Evolutionary conservation across 1,140 invertebrate genomes (phyloP), one percentile per base, ranked within the genome.

Genomic region (Nixonia krombeini): DNA sequence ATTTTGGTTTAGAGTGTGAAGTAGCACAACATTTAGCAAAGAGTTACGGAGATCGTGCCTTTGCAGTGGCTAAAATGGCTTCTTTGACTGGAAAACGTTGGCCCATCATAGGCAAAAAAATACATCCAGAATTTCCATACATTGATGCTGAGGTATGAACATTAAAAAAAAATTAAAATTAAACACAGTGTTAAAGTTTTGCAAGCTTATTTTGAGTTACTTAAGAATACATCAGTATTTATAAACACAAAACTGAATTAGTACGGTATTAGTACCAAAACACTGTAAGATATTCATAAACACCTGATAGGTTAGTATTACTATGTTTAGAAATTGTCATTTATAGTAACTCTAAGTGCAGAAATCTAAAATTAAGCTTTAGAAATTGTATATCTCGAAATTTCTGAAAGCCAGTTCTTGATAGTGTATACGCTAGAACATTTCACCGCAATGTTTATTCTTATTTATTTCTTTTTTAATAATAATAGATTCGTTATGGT

Each of bases 121-220:
- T 99, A 25, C 97, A 99, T 85, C 94, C 95, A 9, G 96, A 99
- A 84, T 99, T 98, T 82, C 97, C 98, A 0, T 99, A 99, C 79
- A 96, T 99, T 74, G 98, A 99, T 81, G 97, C 97, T 10, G 97
- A 99, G 89, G 95, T 98, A 58, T 21, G 21, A 21, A 21, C 2
- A 21, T 6, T 21, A 21, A 21, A 21, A 21, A 21, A 21, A 21
- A 21, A 21, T 21, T 40, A 18, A 21, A 40, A 4, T 40, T 18
- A 18, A n/a, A n/a, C n/a, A n/a, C n/a, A n/a, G n/a, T n/a, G n/a
- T n/a, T n/a, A n/a, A n/a, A n/a, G n/a, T n/a, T n/a, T n/a, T n/a
- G n/a, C n/a, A n/a, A n/a, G n/a, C n/a, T n/a, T n/a, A n/a, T n/a
- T n/a, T n/a, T n/a, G n/a, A n/a, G n/a, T n/a, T n/a, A n/a, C n/a